Evolutionary conservation across 2,888 invertebrate species (phyloP).

Genomic region (Auanema freiburgensis): DNA sequence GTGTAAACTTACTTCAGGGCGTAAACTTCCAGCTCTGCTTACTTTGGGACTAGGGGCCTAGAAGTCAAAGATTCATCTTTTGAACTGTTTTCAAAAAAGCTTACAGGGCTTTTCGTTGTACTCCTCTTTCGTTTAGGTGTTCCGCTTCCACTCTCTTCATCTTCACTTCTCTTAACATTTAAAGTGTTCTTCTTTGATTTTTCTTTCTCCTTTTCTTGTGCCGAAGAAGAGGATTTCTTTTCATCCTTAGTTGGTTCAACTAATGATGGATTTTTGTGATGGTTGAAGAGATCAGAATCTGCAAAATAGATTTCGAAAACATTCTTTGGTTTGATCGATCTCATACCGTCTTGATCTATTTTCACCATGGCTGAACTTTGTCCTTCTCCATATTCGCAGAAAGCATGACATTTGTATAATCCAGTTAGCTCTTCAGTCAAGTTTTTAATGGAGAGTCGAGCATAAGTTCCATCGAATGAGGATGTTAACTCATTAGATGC

Average conservation of each 20-base stretch:
- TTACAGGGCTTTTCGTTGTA: background rate
- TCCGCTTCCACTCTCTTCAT: background rate
- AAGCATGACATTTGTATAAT: constrained; percentile 60
- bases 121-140: background rate
- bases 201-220: too few relatives aligned
- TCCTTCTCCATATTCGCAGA: constrained; percentile 59
- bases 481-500: constrained; percentile 41
- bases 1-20: constrained; percentile 1
- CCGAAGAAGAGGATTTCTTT: too few relatives aligned
- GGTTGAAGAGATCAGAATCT: too few relatives aligned
- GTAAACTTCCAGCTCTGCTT: constrained; percentile 1
- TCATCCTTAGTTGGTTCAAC: too few relatives aligned
- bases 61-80: background rate
- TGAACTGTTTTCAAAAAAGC: background rate
- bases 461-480: constrained; percentile 57
- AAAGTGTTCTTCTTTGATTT: too few relatives aligned
- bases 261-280: too few relatives aligned
- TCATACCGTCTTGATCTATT: constrained; percentile 48
- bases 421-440: constrained; percentile 52
- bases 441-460: constrained; percentile 51
- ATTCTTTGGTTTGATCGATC: constrained; percentile 10
- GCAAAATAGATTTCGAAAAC: background rate
- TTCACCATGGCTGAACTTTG: constrained; percentile 60
- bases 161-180: background rate
- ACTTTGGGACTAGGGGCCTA: constrained; percentile 2